These are phyloP conservation scores for Globia sparganii DNA, from an alignment of 2,888 invertebrate genomes.

Conservation along the genomic window DNA sequence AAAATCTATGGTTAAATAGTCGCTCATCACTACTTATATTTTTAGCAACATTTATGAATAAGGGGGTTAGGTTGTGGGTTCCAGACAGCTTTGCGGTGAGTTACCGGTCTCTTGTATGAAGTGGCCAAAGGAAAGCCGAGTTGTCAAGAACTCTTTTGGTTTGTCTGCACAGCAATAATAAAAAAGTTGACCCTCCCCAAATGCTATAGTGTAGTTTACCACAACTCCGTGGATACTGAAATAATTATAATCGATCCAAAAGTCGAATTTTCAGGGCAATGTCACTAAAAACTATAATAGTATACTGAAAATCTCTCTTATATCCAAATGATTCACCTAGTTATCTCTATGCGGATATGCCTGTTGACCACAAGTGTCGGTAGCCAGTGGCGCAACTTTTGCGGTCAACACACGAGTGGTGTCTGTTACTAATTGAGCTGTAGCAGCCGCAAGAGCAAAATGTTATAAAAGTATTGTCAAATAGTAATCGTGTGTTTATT, in stretches of 20 bases:
- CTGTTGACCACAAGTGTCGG: constrained; percentile 32
- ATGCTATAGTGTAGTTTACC: background rate
- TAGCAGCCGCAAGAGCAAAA: background rate
- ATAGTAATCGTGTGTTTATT: background rate
- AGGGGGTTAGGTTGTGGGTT: background rate
- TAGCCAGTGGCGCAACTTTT: constrained; percentile 36
- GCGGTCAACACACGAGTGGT: constrained; percentile 33
- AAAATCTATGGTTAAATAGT: too few relatives aligned
- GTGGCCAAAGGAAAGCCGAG: background rate
- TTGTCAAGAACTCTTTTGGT: background rate
- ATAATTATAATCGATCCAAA: background rate
- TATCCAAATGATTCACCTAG: constrained; percentile 5
- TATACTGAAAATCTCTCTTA: background rate
- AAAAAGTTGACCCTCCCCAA: background rate
- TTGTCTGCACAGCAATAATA: background rate
- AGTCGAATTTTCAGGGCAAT: background rate
- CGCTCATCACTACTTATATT: too few relatives aligned
- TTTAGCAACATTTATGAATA: too few relatives aligned
- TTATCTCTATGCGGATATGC: constrained; percentile 41
- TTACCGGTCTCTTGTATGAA: background rate
- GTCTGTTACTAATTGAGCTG: constrained; percentile 45
- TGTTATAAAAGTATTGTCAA: constrained; percentile 5
- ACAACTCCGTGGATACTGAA: too few relatives aligned
- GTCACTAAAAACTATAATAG: background rate
- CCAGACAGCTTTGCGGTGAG: background rate